A percentile compares a stretch with the other conserved stretches of the same genome.
phyloP scores from a whole-genome alignment of 2,113 vertebrate genomes.

The Labeo catla region DNA sequence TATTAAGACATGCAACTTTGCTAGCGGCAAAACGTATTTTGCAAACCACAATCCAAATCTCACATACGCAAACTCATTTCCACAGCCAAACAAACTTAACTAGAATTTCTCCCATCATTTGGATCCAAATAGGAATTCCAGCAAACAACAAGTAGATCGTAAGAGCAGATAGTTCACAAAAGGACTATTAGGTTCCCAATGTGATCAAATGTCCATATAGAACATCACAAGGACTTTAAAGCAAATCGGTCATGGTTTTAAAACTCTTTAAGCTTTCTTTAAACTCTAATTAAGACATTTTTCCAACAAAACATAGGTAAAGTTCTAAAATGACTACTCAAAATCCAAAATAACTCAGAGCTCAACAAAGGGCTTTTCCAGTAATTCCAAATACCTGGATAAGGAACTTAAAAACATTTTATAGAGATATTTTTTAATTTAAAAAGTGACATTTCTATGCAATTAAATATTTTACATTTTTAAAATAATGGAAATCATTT shows the following conservation, averaged over 20 bases:
- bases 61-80: not conserved
- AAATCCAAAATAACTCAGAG: not conserved
- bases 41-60: not conserved
- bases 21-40: not conserved
- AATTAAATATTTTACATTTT: too few relatives aligned
- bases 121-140: not conserved
- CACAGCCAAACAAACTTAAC: not conserved
- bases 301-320: not conserved
- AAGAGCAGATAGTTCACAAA: not conserved
- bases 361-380: not conserved
- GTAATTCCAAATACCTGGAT: not conserved
- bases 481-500: too few relatives aligned
- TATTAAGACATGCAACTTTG: not conserved
- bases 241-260: not conserved
- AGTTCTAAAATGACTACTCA: not conserved
- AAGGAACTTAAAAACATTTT: not conserved
- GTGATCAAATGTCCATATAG: not conserved
- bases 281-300: not conserved
- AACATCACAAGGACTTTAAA: not conserved
- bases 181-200: not conserved
- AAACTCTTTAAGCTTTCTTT: not conserved
- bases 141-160: constrained; percentile 13
- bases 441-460: too few relatives aligned
- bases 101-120: not conserved
- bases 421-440: not conserved